Evolutionary conservation across 2,888 invertebrate genomes (phyloP), one percentile per base, ranked within the genome.

Genomic region (Lasioglossum morio): DNA sequence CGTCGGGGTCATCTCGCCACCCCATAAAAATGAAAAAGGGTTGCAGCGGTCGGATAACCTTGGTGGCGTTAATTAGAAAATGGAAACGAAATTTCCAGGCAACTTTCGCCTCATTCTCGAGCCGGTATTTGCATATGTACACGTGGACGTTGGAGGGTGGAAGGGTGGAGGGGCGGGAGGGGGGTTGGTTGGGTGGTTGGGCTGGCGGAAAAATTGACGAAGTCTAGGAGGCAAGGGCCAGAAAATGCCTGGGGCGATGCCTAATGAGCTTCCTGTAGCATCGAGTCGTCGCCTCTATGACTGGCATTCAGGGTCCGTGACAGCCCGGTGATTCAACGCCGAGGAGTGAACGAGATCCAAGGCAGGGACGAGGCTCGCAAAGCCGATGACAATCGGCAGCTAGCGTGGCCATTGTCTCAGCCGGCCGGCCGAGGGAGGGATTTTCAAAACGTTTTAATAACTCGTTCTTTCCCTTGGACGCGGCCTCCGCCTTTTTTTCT

Each of bases 261-360:
- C 94, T 95, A 95, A 95, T 94, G 95, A 95, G 95, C 95, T 94
- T 95, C 95, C 95, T 95, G 94, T 85, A 87, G 89, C 90, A 89
- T 87, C 87, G 82, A 81, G 77, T 79, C 82, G 85, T 80, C 84
- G 83, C 84, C 83, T 87, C 86, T 81, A 87, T 82, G 77, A 73
- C 82, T 85, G 87, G 83, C 84, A 90, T 90, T 90, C 90, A 91
- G 82, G 73, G 73, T 72, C 53, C 70, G 40, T 82, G 81, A 84
- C 88, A 80, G 84, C 88, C 72, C 78, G 82, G 82, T 80, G 88
- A 88, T 88, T 88, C 88, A 85, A 72, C 79, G 81, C 84, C 77
- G 77, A 57, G 78, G 77, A 80, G 77, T 80, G 84, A 82, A 74
- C 66, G 78, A 86, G 70, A 87, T 73, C 72, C 75, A 80, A 70